phyloP scores from a whole-genome alignment of 1,140 invertebrate genomes.

The Trypoxylus dichotomus region DNA sequence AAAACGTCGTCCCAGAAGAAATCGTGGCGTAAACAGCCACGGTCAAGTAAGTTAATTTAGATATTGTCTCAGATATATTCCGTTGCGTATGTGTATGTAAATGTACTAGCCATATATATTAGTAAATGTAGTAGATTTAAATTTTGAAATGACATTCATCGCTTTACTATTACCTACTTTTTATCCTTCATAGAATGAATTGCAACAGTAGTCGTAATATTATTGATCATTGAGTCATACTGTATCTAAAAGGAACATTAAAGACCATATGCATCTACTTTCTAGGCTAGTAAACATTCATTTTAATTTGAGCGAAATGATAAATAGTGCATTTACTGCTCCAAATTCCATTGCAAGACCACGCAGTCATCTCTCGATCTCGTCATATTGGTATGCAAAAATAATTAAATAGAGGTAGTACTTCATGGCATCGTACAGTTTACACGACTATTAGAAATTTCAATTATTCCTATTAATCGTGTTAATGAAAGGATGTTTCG shows the following conservation, averaged over 20 bases:
- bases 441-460: too few species aligned
- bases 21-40: constrained; percentile 51
- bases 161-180: not conserved
- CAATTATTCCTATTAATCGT: too few species aligned
- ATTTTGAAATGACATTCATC: not conserved
- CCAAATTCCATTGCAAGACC: too few species aligned
- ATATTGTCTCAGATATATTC: not conserved
- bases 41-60: constrained; percentile 43
- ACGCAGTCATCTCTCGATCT: not conserved
- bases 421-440: too few species aligned
- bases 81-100: too few species aligned
- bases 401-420: too few species aligned
- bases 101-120: not conserved
- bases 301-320: not conserved
- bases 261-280: not conserved
- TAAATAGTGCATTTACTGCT: too few species aligned
- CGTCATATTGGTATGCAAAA: too few species aligned
- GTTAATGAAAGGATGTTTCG: too few species aligned
- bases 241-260: not conserved
- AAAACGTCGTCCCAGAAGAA: constrained; percentile 52
- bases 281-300: not conserved
- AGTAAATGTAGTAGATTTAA: not conserved
- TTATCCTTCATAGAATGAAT: not conserved
- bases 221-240: not conserved
- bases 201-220: not conserved